phyloP scores from a whole-genome alignment of 1,140 invertebrate genomes.

The Monomorium pharaonis region DNA sequence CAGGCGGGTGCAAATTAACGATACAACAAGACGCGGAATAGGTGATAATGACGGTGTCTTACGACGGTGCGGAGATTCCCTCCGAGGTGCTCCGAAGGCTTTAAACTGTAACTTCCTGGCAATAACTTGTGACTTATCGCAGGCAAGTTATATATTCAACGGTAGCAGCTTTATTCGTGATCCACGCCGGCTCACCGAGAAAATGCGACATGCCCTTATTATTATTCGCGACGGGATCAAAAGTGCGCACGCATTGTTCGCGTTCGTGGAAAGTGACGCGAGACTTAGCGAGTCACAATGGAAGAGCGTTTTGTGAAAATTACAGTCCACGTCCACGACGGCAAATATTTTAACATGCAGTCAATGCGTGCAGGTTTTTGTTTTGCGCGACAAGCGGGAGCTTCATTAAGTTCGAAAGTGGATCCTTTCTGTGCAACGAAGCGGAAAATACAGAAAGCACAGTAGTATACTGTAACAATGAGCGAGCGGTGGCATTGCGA shows the following conservation, averaged over 20 bases:
- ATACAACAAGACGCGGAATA: neutral
- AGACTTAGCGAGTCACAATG: neutral
- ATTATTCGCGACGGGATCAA: neutral
- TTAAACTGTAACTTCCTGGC: neutral
- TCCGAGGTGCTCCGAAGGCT: neutral
- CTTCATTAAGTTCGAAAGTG: neutral
- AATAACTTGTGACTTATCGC: constrained; percentile 39
- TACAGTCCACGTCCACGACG: neutral
- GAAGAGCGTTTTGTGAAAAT: neutral
- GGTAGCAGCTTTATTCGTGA: neutral
- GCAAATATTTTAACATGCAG: neutral
- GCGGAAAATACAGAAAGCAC: neutral
- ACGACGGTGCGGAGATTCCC: neutral
- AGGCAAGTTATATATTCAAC: neutral
- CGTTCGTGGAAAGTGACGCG: neutral
- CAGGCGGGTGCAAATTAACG: constrained; percentile 15
- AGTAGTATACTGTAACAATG: neutral
- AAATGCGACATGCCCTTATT: neutral
- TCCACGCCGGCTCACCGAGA: neutral
- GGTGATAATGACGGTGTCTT: constrained; percentile 6
- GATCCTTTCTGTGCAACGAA: neutral
- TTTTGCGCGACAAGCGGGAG: neutral
- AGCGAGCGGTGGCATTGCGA: neutral
- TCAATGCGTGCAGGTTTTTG: neutral
- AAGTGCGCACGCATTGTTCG: neutral